phyloP scores from a whole-genome alignment of 2,888 invertebrate species.

The Augiades crinisus region DNA sequence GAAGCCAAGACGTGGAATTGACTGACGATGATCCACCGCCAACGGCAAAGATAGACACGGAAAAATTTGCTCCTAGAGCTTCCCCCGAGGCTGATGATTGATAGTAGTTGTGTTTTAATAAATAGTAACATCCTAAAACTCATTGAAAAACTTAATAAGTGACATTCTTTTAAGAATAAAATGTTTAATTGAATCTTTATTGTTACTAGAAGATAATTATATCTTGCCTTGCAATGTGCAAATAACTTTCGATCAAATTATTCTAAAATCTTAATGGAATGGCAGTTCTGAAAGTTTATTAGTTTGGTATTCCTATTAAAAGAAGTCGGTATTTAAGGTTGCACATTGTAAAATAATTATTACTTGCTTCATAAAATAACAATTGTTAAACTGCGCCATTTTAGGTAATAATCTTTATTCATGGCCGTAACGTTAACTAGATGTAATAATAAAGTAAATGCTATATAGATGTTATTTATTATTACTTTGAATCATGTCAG shows the following conservation, averaged over 20 bases:
- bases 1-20: constrained; percentile 41
- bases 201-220: constrained; percentile 5
- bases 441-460: constrained; percentile 4
- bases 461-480: constrained; percentile 12
- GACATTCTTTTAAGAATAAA: constrained; percentile 22
- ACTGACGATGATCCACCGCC: constrained; percentile 46
- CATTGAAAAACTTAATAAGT: constrained; percentile 17
- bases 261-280: constrained; percentile 7
- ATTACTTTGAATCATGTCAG: constrained; percentile 8
- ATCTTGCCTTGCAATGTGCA: constrained; percentile 19
- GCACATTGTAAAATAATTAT: background rate
- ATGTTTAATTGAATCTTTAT: constrained; percentile 17
- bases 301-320: background rate
- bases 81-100: constrained; percentile 63
- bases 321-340: background rate
- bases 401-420: constrained; percentile 8
- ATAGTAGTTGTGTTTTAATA: constrained; percentile 46
- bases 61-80: constrained; percentile 50
- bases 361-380: constrained; percentile 15
- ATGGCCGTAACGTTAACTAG: constrained; percentile 18
- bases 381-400: constrained; percentile 9
- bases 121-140: constrained; percentile 11
- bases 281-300: background rate
- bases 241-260: constrained; percentile 11
- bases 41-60: constrained; percentile 32